Base-by-base conservation (phyloP, 2,888 invertebrate species). In the Iphiclides podalirius region DNA sequence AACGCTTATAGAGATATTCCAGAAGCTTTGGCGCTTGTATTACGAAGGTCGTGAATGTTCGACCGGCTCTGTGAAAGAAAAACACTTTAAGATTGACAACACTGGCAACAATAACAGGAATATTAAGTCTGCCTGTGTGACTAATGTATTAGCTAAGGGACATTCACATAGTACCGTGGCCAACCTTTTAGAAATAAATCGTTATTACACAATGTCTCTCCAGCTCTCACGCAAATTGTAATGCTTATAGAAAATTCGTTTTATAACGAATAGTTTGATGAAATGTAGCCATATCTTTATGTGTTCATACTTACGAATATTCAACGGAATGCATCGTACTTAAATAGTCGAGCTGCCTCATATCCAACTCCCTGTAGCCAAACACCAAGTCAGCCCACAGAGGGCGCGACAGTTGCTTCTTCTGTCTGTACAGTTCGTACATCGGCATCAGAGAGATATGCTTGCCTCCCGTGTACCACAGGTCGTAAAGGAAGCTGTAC, bases 11-110 rank as follows among this genome's bases (percentile, higher is more conserved):
- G 1, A 96, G 75, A 73, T 92, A 92, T 0, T 93, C 93, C 12
- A 96, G 70, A n/a, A 95, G 79, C 46, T 88, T 88, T 0, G 82
- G 60, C 0, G 94, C 91, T 59, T 95, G 94, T 23, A 91, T 91
- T 0, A 92, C 91, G 60, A 93, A 93, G 0, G 94, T 91, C 0
- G 93, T 83, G 58, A 92, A 94, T 2, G 90, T 89, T 44, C 89
- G 81, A 0, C 94, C 96, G 0, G 78, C 79, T 0, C 93, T 94
- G 64, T 41, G 73, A 66, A 40, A 9, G 15, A 20, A 44, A 17
- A 26, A 2, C n/a, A n/a, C n/a, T n/a, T n/a, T n/a, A n/a, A n/a
- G n/a, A n/a, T n/a, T n/a, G n/a, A n/a, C n/a, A n/a, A 9, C 4
- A 16, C 11, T 13, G 28, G n/a, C 7, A 35, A 35, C 13, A 14